Base-by-base conservation (phyloP, 2,888 invertebrate genomes). In the Ypsolopha sequella region DNA sequence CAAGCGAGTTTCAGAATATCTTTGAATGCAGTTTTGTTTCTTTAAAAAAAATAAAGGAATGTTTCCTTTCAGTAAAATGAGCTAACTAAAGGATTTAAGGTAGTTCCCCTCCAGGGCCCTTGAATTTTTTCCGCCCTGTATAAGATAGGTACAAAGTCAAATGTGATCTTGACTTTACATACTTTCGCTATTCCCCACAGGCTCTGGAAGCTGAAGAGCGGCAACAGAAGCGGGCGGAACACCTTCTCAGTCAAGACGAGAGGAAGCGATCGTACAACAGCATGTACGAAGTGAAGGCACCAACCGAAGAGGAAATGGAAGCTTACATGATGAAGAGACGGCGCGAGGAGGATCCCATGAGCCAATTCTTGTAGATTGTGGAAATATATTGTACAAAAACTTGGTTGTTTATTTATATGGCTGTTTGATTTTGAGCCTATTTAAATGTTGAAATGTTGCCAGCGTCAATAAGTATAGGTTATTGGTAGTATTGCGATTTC, bases 331-430 rank as follows among this genome's bases (percentile, higher is more conserved):
- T 96, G 87, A 98, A 96, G 74, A 88, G 94, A 51, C 86, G 90
- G 51, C 87, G 95, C 43, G 92, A 92, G 0, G 96, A 96, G 58
- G 99, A 99, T 85, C 99, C 99, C 0, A 98, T 99, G 98, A 90
- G 92, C 51, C 91, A 94, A 56, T 94, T 93, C 77, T 65, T 89
- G 63, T 80, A 62, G 64, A 44, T 53, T 52, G 13, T 38, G 33
- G 9, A 39, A 46, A 51, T 51, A 51, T 45, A 7, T 11, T 45
- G 34, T 8, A 33, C 33, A 10, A 13, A 11, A 9, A 14, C 8
- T 41, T 43, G 13, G 13, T 6, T 9, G n/a, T 8, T 46, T 46
- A 7, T 14, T 41, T 35, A 6, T 46, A 7, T 46, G 46, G 35
- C 24, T 24, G 24, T 24, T 24, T 24, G 24, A 4, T 4, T 24